Conservation (phyloP, 2,888 invertebrate species). For the Alviniconcha strummeri region DNA sequence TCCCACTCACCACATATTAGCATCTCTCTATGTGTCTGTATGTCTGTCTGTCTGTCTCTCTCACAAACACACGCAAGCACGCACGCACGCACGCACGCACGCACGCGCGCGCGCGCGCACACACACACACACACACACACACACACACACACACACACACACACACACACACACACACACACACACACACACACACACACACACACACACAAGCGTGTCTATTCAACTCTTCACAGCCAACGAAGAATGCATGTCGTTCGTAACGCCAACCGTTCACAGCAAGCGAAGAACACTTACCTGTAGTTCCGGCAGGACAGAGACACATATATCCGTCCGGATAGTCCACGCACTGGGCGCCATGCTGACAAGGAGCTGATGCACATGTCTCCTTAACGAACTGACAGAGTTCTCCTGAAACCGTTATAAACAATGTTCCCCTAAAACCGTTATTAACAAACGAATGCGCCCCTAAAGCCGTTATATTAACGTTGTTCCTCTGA, state of each 20-base stretch:
- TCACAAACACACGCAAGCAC: background rate
- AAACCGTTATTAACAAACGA: too few species aligned
- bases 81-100: slow-evolving; percentile 3
- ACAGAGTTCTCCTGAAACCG: background rate
- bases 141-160: slow-evolving; percentile 15
- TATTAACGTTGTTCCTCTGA: too few species aligned
- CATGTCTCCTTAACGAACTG: slow-evolving; percentile 14
- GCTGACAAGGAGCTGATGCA: background rate
- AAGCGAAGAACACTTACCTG: background rate
- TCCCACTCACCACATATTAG: too few species aligned
- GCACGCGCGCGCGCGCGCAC: too few species aligned
- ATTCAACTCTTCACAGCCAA: background rate
- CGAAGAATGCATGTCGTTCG: too few species aligned
- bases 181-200: slow-evolving; percentile 15
- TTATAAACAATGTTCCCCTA: background rate
- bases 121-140: slow-evolving; percentile 11
- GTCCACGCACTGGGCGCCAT: slow-evolving; percentile 22
- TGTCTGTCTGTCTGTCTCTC: too few species aligned
- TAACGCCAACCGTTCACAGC: too few species aligned
- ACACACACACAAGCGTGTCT: background rate
- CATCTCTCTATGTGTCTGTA: too few species aligned
- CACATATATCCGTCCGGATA: slow-evolving; percentile 5
- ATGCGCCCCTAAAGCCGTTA: too few species aligned
- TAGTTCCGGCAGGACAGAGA: background rate
- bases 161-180: slow-evolving; percentile 15